These are phyloP conservation scores for Ennomos erosarius DNA, from an alignment of 2,888 invertebrate genomes.

Conservation along the genomic window DNA sequence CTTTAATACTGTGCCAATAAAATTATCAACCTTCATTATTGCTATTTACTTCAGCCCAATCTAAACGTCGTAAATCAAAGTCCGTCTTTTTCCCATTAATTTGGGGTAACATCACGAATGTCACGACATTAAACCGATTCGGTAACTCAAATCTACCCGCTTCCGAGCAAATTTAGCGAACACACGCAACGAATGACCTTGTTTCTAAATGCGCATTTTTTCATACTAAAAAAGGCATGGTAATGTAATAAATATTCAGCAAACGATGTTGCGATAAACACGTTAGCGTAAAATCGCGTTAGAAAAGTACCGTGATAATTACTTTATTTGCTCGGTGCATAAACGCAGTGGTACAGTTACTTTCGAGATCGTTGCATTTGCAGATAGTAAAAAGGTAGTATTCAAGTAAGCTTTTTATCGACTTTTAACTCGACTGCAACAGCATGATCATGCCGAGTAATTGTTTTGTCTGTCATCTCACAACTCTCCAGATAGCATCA, in stretches of 20 bases:
- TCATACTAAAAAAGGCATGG: slow-evolving; percentile 16
- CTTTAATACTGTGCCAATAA: too few species aligned
- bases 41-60: slow-evolving; percentile 20
- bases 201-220: slow-evolving; percentile 29
- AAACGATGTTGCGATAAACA: slow-evolving; percentile 6
- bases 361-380: slow-evolving; percentile 1
- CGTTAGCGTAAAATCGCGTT: slow-evolving; percentile 9
- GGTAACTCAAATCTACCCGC: slow-evolving; percentile 43
- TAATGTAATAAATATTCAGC: slow-evolving; percentile 23
- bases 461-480: background rate
- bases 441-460: background rate
- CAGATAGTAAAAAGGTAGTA: background rate
- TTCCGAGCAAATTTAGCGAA: slow-evolving; percentile 54
- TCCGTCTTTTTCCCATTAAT: slow-evolving; percentile 54
- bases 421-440: too few species aligned
- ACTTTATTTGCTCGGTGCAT: slow-evolving; percentile 12
- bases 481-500: background rate
- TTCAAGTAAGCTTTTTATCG: too few species aligned
- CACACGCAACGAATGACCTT: slow-evolving; percentile 55
- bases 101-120: slow-evolving; percentile 52
- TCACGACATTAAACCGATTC: slow-evolving; percentile 44
- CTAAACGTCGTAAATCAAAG: slow-evolving; percentile 52
- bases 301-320: slow-evolving; percentile 15
- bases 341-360: slow-evolving; percentile 10
- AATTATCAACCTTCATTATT: slow-evolving; percentile 7